Evolutionary conservation across 1,140 invertebrate species (phyloP), one percentile per base, ranked within the genome.

Genomic region (Drosophila leontia): DNA sequence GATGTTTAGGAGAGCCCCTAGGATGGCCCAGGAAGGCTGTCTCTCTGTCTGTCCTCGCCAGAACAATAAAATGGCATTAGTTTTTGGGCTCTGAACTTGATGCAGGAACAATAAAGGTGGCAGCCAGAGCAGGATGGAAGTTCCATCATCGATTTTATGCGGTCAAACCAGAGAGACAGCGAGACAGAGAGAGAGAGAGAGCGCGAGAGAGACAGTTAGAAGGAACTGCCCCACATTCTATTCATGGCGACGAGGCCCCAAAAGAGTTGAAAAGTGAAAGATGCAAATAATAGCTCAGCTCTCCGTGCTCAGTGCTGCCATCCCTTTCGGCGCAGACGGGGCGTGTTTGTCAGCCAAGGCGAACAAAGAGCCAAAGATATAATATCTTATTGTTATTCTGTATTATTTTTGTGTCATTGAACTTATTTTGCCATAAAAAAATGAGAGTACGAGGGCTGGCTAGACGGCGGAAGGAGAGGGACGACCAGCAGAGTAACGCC

Each of bases 381-480:
- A 78, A 90, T 76, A 90, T 78, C 75, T 78, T 78, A 78, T 78
- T 82, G 75, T 83, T 82, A 67, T 83, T 79, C 62, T 87, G 82
- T 77, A 90, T 84, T 88, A 84, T 88, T 90, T 88, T 75, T 88
- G 85, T 88, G 85, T 88, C 85, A 88, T 85, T 88, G 85, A 88
- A 88, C 85, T 88, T 90, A 72, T 84, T 85, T 88, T 45, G 79
- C 77, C 74, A 61, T 55, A 83, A 78, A 84, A 69, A 69, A 77
- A 76, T 64, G 79, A 80, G 70, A 69, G 19, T 17, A 26, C 19
- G 11, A 59, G 29, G 48, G 58, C 45, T 50, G 78, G 53, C 57
- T 44, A 74, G 47, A 39, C 45, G 44, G 65, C n/a, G 68, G 8
- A 3, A 15, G 7, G 15, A 11, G 48, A 15, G 51, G 29, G 42